Evolutionary conservation across 2,113 vertebrate species (phyloP).

Genomic region (Agapornis roseicollis): DNA sequence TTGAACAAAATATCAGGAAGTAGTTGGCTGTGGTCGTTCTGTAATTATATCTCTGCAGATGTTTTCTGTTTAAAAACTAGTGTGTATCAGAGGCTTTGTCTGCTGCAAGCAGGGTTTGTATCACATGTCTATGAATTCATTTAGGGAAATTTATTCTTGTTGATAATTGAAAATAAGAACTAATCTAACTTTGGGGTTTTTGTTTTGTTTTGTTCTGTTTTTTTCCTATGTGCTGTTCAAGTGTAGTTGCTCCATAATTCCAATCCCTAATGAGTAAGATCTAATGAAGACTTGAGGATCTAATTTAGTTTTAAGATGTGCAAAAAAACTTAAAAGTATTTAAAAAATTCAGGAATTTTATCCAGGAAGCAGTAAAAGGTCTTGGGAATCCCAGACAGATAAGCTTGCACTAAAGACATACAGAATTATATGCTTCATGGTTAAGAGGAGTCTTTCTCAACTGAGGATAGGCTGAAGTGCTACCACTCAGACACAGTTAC

Average conservation of each 20-base stretch:
- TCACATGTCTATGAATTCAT: not conserved
- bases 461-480: not conserved
- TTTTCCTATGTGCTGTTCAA: not conserved
- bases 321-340: not conserved
- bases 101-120: not conserved
- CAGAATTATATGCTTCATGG: not conserved
- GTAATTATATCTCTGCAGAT: not conserved
- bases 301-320: not conserved
- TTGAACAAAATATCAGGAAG: not conserved
- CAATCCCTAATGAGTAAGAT: not conserved
- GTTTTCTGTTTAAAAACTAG: slow-evolving; percentile 13
- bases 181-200: not conserved
- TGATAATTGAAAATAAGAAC: not conserved
- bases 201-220: not conserved
- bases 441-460: not conserved
- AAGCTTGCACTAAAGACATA: not conserved
- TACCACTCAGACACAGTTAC: not conserved
- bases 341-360: not conserved
- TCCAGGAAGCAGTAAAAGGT: not conserved
- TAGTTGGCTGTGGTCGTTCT: not conserved
- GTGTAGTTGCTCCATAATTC: not conserved
- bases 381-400: not conserved
- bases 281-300: not conserved
- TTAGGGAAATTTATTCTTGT: not conserved
- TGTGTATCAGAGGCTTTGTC: not conserved